Evolutionary conservation across 2,113 vertebrate species (phyloP).

Genomic region (Gulo gulo): DNA sequence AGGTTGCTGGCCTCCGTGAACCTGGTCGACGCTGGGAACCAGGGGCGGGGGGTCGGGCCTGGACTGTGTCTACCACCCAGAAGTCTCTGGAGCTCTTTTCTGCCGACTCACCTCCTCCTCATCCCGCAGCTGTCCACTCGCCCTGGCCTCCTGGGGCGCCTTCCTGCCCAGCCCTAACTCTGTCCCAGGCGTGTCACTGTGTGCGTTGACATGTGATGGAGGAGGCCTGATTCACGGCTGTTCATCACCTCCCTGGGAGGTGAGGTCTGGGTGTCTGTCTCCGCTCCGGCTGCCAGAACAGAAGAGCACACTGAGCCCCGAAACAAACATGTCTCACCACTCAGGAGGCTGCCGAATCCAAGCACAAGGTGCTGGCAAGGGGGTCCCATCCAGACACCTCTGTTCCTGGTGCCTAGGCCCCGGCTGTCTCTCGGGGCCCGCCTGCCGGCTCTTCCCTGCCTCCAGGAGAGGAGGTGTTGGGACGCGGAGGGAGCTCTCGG

Average conservation of each 20-base stretch:
- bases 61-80: not conserved
- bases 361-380: not conserved
- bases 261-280: not conserved
- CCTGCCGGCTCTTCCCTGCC: not conserved
- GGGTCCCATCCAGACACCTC: too few relatives aligned
- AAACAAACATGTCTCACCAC: not conserved
- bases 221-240: not conserved
- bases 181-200: fast-evolving
- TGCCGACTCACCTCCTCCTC: too few relatives aligned
- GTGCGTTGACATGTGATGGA: too few relatives aligned
- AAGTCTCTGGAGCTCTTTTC: not conserved
- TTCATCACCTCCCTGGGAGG: not conserved
- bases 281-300: not conserved
- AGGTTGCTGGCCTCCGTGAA: not conserved
- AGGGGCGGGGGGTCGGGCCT: not conserved
- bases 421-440: not conserved
- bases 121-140: not conserved
- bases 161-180: not conserved
- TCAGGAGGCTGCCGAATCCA: not conserved
- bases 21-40: not conserved
- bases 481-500: not conserved
- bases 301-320: not conserved
- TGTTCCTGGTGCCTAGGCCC: not conserved
- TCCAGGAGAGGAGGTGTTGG: too few relatives aligned
- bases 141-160: not conserved